Conservation (phyloP, 2,797 vertebrate species). For the Merluccius polli region DNA sequence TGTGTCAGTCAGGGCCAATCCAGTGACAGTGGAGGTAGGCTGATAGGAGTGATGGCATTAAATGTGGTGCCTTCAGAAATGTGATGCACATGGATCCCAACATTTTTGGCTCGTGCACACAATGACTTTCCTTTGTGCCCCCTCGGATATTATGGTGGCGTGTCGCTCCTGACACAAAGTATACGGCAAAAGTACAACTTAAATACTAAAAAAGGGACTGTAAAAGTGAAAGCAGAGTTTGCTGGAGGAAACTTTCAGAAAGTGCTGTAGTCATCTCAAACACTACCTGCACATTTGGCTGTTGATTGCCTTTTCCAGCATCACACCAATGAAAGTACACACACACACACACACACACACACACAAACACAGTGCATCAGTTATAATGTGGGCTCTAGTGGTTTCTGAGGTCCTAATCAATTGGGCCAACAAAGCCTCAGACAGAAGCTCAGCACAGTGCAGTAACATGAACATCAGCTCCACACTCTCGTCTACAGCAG, state of each 20-base stretch:
- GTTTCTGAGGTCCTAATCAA: constrained; percentile 60
- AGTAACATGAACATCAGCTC: constrained; percentile 17
- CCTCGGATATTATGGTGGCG: no score
- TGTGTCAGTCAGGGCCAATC: no score
- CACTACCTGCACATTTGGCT: constrained; percentile 35
- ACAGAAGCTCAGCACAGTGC: constrained; percentile 36
- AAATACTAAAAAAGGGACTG: constrained; percentile 9
- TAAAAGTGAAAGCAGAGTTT: constrained; percentile 30
- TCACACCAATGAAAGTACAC: constrained; percentile 8
- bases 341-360: constrained; percentile 28
- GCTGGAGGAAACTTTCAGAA: constrained; percentile 46
- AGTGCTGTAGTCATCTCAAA: constrained; percentile 59
- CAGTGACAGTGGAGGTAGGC: no score
- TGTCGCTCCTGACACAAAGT: no score
- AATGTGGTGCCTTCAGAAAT: no score
- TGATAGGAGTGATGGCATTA: no score
- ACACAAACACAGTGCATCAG: constrained; percentile 21
- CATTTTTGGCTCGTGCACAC: no score
- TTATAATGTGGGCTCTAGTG: constrained; percentile 40
- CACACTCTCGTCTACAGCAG: constrained; percentile 43
- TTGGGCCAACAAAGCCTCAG: constrained; percentile 49
- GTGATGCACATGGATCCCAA: no score
- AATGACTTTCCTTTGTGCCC: no score
- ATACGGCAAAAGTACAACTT: background rate
- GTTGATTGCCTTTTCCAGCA: constrained; percentile 27